phyloP scores from a whole-genome alignment of 1,140 invertebrate genomes.

The Bombus difficillimus region DNA sequence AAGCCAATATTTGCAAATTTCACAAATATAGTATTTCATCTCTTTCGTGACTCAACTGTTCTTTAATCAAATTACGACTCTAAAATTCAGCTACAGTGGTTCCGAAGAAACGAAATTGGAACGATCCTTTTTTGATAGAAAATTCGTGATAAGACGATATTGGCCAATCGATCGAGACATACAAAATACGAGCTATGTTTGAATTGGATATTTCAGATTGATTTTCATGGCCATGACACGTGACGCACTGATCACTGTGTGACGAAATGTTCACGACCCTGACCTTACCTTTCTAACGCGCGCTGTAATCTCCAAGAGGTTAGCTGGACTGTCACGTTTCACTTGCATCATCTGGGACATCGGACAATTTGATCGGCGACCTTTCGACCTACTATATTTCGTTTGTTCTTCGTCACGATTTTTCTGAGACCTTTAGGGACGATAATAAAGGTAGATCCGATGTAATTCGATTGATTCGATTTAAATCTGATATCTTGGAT shows the following conservation, averaged over 20 bases:
- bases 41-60: not conserved
- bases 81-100: not conserved
- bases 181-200: not conserved
- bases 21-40: not conserved
- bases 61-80: not conserved
- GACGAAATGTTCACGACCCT: slow-evolving; percentile 28
- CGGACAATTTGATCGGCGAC: not conserved
- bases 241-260: slow-evolving; percentile 5
- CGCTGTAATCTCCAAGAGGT: slow-evolving; percentile 7
- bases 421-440: not conserved
- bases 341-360: not conserved
- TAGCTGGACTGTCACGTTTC: not conserved
- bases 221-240: slow-evolving; percentile 4
- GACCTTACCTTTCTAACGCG: slow-evolving; percentile 7
- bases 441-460: not conserved
- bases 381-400: not conserved
- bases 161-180: not conserved
- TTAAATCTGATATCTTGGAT: too few species aligned
- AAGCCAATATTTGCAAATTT: not conserved
- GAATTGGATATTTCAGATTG: not conserved
- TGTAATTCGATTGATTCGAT: too few species aligned
- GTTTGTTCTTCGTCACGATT: not conserved
- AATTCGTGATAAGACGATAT: not conserved
- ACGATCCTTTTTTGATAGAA: not conserved
- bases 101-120: not conserved